A percentile compares a stretch with the other conserved stretches of the same genome.
Evolutionary conservation across 2,797 vertebrate genomes (phyloP).

Genomic region (Silurus lanzhouensis): DNA sequence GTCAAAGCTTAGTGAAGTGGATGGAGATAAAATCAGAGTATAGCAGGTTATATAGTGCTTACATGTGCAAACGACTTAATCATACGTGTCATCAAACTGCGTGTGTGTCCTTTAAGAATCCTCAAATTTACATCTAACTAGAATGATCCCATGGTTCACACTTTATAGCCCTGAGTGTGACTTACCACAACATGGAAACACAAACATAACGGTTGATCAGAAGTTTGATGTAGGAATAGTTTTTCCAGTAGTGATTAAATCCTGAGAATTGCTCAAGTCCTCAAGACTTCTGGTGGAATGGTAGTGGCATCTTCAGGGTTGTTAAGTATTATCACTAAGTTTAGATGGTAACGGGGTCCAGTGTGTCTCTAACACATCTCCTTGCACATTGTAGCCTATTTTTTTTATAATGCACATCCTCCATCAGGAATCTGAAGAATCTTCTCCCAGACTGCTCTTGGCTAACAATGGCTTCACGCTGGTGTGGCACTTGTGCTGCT

Average conservation of each 20-base stretch:
- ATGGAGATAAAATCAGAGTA: neutral
- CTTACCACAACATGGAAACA: neutral
- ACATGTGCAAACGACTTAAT: neutral
- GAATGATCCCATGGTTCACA: neutral
- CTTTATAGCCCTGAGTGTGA: no score
- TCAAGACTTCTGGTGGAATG: neutral
- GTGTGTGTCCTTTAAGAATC: neutral
- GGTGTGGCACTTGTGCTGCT: neutral
- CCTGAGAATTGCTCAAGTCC: neutral
- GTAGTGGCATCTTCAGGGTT: neutral
- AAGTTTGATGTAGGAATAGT: no score
- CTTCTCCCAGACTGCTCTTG: neutral
- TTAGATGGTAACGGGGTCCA: neutral
- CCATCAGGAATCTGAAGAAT: neutral
- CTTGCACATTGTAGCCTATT: neutral
- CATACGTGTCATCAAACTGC: neutral
- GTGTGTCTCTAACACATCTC: neutral
- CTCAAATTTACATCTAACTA: neutral
- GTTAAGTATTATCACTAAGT: neutral
- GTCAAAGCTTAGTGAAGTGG: neutral
- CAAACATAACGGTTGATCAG: neutral
- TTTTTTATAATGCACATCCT: neutral
- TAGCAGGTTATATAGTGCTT: neutral
- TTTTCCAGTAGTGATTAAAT: neutral
- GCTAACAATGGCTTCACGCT: neutral